Evolutionary conservation across 2,797 vertebrate genomes (phyloP), one percentile per base, ranked within the genome.

Genomic region (Thamnophis elegans): DNA sequence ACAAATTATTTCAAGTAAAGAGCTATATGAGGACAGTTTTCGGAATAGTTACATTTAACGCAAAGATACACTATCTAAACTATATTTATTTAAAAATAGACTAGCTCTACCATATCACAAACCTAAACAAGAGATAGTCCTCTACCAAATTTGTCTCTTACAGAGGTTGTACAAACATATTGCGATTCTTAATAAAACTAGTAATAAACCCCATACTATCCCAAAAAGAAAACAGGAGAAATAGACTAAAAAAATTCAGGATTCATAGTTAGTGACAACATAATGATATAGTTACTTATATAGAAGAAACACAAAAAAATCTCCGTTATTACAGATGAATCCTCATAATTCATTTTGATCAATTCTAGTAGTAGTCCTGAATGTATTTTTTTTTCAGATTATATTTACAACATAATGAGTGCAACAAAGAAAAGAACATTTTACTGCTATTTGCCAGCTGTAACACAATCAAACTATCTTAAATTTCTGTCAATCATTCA

Each of bases 31-130:
- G 91, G 94, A 94, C 65, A 58, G 60, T 25, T 91, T 91, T 96
- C 95, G 94, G 89, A 95, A 96, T 95, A 96, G 95, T 94, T 96
- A 93, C 94, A 95, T 95, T 96, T 94, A 89, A 28, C 95, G 92
- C 95, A 96, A 94, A 96, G 94, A 93, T 92, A 92, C 93, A 96
- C 93, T 92, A 96, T 82, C 94, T 96, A 93, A 96, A 93, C 93
- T 92, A 93, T 95, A 93, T 96, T 85, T 91, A 89, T 53, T 94
- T n/a, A n/a, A 91, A 89, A 94, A 92, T 94, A 94, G 94, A 94
- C 92, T 92, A 95, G 94, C 96, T 58, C 91, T 82, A 97, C 62
- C 95, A 82, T 93, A 94, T 91, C 92, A 95, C 93, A 96, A 94
- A 95, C 94, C 96, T 90, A 87, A 94, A 94, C 92, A 82, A 95